phyloP scores from a whole-genome alignment of 2,888 invertebrate species.

The Ditylenchus weischeri region DNA sequence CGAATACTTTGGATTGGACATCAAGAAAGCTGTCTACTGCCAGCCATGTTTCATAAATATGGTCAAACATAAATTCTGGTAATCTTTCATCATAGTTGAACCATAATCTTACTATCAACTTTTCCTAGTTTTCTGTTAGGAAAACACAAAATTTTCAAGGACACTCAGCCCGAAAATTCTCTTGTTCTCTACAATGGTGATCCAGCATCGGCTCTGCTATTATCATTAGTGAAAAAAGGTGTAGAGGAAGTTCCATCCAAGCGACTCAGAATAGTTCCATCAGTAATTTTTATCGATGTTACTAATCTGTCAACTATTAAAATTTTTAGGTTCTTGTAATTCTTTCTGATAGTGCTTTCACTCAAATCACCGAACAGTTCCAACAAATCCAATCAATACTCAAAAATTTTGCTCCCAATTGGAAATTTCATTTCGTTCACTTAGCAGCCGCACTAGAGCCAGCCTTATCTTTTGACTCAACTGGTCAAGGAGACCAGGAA shows the following conservation, averaged over 20 bases:
- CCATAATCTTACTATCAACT: no score
- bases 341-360: no score
- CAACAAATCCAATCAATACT: no score
- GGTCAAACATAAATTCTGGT: constrained; percentile 48
- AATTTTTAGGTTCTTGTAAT: no score
- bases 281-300: constrained; percentile 9
- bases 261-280: constrained; percentile 18
- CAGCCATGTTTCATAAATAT: constrained; percentile 48
- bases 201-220: constrained; percentile 18
- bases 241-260: constrained; percentile 32
- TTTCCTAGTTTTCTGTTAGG: constrained; percentile 41
- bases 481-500: background rate
- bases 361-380: no score
- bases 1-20: constrained; percentile 38
- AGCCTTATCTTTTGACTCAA: background rate
- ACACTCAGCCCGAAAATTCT: constrained; percentile 36
- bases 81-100: background rate
- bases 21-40: constrained; percentile 52
- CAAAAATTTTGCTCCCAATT: background rate
- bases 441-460: constrained; percentile 13
- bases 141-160: constrained; percentile 45
- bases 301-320: no score
- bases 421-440: constrained; percentile 10
- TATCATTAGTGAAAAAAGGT: constrained; percentile 22
- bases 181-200: constrained; percentile 41